Evolutionary conservation across 2,113 vertebrate genomes (phyloP), one percentile per base, ranked within the genome.

Genomic region (Pyrgilauda ruficollis): DNA sequence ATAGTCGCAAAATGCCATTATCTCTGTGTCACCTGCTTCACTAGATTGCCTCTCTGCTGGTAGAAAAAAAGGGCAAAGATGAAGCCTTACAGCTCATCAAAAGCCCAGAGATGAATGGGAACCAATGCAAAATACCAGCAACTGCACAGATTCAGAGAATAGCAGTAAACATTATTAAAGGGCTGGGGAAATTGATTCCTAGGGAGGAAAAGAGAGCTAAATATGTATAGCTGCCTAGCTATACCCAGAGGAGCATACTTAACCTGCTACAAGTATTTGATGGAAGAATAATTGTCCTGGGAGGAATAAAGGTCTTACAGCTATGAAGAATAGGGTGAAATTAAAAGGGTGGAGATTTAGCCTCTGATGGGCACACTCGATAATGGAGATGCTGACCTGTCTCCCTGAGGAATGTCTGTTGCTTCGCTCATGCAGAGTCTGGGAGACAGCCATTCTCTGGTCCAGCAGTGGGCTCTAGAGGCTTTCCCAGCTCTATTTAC

Each of bases 271-370:
- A 91, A 89, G 89, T 89, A 95, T 95, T 94, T 95, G 91, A 95
- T 96, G 89, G 87, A 94, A 95, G 89, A 96, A 95, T 94, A 92
- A 95, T 95, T 82, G 87, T 86, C 91, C 81, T 85, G 84, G 84
- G 91, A 95, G 91, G 77, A 94, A 94, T 95, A 91, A 92, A 96
- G 91, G 89, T 96, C 93, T 92, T 89, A 95, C 74, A 94, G 70
- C 81, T 96, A 95, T 92, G 94, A 97, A 95, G 91, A 97, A 96
- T 64, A 84, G 94, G 95, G 87, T 95, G 89, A 97, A 97, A 95
- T 95, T 94, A 95, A 96, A 94, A 94, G 94, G 93, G 91, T 97
- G 89, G 69, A 95, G 91, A 96, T 95, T 72, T 68, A 87, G 81
- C 87, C 77, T 91, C 87, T 84, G 84, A 91, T 87, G 84, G 94